Evolutionary conservation across 2,797 vertebrate species (phyloP), one percentile per base, ranked within the genome.

Genomic region (Psittacula echo): DNA sequence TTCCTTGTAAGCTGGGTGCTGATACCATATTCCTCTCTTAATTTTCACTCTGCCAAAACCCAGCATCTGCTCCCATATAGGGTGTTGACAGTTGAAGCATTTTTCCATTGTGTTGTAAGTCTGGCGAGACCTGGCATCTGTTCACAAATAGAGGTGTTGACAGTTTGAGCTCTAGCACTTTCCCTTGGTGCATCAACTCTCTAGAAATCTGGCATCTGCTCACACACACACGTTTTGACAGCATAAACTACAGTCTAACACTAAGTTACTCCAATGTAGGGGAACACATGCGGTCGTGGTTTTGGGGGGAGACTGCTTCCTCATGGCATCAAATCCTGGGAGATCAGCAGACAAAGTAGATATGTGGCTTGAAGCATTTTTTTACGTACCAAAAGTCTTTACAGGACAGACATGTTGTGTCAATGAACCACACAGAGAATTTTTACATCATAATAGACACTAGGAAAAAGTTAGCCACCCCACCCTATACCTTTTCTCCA

Each of bases 1-100:
- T 94, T 65, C 54, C 51, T 90, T 95, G 61, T 53, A 94, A 92
- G 58, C 41, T 93, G 81, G 44, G 76, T 85, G 68, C 47, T 93
- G 90, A 78, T 86, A 72, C 22, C 48, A 16, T 45, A 74, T 87
- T 95, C 56, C 62, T 78, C 48, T 91, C 61, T 88, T 87, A 65
- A 67, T 92, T 91, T 76, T 81, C 94, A 71, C 72, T 86, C 76
- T 87, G 90, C 93, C 96, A 96, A 96, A 93, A 53, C 27, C 60
- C 76, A 95, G 74, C 94, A 96, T 96, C 96, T 97, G 95, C 62
- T 97, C 87, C 89, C 89, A 89, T 89, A 48, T 51, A 94, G 81
- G 68, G 90, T 94, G 96, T 95, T 97, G 96, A 97, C 96, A 96
- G 94, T 22, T 92, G 90, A 96, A 96, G 84, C 73, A 83, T 86